Base-by-base conservation (phyloP, 2,888 invertebrate species). In the Phengaris alcon region DNA sequence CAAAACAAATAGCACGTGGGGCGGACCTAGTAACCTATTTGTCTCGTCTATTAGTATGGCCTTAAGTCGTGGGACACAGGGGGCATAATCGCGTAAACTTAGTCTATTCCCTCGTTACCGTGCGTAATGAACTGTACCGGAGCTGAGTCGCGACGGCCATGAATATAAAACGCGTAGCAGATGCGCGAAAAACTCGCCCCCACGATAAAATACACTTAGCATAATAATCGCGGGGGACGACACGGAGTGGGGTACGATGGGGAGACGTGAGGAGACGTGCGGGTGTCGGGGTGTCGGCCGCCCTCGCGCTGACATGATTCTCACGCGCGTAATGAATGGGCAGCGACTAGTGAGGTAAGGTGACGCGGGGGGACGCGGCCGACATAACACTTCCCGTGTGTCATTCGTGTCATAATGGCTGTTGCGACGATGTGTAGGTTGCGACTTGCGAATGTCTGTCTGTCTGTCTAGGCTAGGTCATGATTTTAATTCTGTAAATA, bases 151-250 rank as follows among this genome's bases (percentile, higher is more conserved):
- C 87, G 84, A 87, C 86, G 86, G 87, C 89, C 82, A 93, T 93
- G 93, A 93, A 93, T 93, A 92, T 90, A 92, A 91, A 93, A 86
- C 89, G 89, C 90, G 90, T 92, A 93, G 91, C 93, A 93, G 93
- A 93, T 93, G 93, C 91, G 92, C 92, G 92, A 92, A 93, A 92
- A 92, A 90, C 86, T 90, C 91, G 87, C 90, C 91, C 88, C 88
- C 82, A 54, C 59, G 52, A 85, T 87, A 85, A 87, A 88, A 86
- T 87, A 91, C 91, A 91, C 91, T 92, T 93, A 90, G 91, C 93
- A 92, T 92, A 91, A 93, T 91, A 93, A 92, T 91, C 88, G 90
- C 87, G 88, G 88, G 88, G 84, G 22, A 22, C 9, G 22, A 35
- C 88, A 90, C 87, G 88, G 88, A 2, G 52, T 52, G 52, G 52